Base-by-base conservation (phyloP, 2,113 vertebrate genomes). In the Alectura lathami region DNA sequence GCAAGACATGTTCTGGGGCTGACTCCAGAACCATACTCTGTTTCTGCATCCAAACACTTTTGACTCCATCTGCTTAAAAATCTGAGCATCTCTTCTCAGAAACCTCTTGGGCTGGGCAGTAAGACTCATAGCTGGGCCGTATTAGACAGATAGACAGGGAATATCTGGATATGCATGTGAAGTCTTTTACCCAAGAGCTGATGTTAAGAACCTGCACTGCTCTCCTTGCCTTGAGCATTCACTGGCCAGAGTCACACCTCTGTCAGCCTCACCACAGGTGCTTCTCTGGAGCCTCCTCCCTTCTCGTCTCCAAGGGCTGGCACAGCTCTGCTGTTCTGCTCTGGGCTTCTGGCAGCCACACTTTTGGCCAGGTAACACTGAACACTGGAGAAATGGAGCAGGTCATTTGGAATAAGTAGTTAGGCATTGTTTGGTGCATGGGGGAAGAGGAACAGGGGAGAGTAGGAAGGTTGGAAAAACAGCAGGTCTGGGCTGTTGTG, bases 401-500 rank as follows among this genome's bases (percentile, higher is more conserved):
- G 86, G 81, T 90, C 91, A 93, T 53, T 57, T 0, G 36, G 83
- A 93, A 87, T 79, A 86, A 95, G 36, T 3, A 2, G 56, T 84
- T 84, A 92, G 89, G 53, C 48, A 53, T 62, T 48, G 69, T 53
- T 53, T 93, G 48, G 57, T 79, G n/a, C 60, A 72, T 1, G 60
- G 77, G 60, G 94, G 81, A 26, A 29, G 11, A 72, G 60, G 74
- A 92, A 94, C 60, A 82, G 38, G 73, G 86, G 40, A 75, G 47
- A 47, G 48, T 56, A 84, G 73, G 72, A 94, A 84, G 90, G 81
- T 82, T 80, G 84, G 48, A 68, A 78, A 90, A 90, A 57, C 21
- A 30, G 51, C 66, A 82, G 60, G 29, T 47, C n/a, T 78, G 70
- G 36, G 51, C 42, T 68, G 0, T 4, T n/a, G 47, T 75, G 68